Evolutionary conservation across 2,888 invertebrate species (phyloP).

Genomic region (Agonum fuliginosum): DNA sequence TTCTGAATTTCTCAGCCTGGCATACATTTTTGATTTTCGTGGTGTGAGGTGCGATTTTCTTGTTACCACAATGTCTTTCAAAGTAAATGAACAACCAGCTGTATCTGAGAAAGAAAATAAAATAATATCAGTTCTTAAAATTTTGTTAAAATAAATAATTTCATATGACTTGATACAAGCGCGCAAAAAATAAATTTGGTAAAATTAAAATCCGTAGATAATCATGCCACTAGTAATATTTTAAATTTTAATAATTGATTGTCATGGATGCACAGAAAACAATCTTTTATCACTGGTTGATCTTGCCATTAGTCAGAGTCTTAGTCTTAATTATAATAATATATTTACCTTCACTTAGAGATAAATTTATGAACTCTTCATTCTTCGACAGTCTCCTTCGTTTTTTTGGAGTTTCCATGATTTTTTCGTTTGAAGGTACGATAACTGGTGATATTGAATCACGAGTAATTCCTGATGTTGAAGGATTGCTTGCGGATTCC

Average conservation of each 20-base stretch:
- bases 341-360: slow-evolving; percentile 1
- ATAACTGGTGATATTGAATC: no score
- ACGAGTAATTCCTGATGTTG: no score
- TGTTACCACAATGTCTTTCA: background rate
- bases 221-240: no score
- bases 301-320: background rate
- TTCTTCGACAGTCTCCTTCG: background rate
- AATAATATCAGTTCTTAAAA: no score
- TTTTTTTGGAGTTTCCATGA: background rate
- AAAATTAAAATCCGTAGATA: no score
- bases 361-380: background rate
- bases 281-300: background rate
- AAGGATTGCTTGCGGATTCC: no score
- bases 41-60: background rate
- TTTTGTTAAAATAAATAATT: no score
- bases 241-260: no score
- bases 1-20: background rate
- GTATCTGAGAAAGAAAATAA: background rate
- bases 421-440: no score
- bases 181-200: no score
- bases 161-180: no score
- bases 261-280: no score
- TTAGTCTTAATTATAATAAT: background rate
- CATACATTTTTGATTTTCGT: background rate
- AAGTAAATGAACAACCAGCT: background rate